Evolutionary conservation across 1,140 invertebrate genomes (phyloP), one percentile per base, ranked within the genome.

Genomic region (Drosophila kurseongensis): DNA sequence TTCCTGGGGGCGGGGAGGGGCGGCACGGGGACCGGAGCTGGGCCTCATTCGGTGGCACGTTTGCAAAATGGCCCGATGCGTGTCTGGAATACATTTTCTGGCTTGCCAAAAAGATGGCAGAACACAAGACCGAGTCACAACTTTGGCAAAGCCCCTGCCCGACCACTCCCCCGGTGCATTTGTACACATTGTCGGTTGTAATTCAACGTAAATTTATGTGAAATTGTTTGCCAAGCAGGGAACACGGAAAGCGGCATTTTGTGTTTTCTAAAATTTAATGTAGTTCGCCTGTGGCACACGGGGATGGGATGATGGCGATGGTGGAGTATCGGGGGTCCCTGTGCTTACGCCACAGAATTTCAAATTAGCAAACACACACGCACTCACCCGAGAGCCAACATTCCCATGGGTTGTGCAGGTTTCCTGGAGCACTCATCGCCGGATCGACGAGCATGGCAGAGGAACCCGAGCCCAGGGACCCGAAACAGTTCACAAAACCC

Each of bases 41-140:
- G 79, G 72, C 52, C 81, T 86, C 86, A 85, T 90, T 90, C 81
- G 71, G 75, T 90, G 85, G 85, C 85, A 90, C 85, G 85, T 90
- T 90, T 90, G 85, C 85, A 85, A 90, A 90, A 90, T 90, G 85
- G 81, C 81, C 48, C 72, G 61, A 90, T 90, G 85, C 85, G 85
- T 90, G 85, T 85, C 85, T 85, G 65, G 85, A 90, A 90, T 90
- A 90, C 85, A 90, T 90, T 90, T 89, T 78, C 77, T 63, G 83
- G 69, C 83, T 89, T 90, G 85, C 80, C 80, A 84, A 89, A 88
- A 89, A 79, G 65, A 76, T 60, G 55, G 41, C 63, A 48, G 51
- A 58, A 56, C 48, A 59, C 71, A 57, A 45, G 63, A 50, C n/a
- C 38, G 44, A 52, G 75, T 55, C 57, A 54, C 59, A 72, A 71